Percentiles rank a stretch among this genome's conserved stretches.
phyloP scores from a whole-genome alignment of 2,113 vertebrate genomes.

The Corythoichthys intestinalis region DNA sequence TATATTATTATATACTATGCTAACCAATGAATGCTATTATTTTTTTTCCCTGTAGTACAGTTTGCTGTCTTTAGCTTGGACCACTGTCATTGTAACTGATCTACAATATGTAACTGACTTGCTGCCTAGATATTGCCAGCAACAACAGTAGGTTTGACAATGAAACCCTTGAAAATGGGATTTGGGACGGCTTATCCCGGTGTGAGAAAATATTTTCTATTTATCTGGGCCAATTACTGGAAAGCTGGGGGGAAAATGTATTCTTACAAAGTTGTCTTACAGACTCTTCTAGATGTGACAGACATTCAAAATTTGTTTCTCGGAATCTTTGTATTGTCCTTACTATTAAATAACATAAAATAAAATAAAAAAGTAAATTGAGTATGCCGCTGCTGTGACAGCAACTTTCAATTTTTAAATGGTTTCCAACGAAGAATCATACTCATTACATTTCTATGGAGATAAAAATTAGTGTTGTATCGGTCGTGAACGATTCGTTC shows the following conservation, averaged over 20 bases:
- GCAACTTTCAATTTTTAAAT: no score
- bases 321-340: neutral
- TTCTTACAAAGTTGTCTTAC: neutral
- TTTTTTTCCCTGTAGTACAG: no score
- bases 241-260: neutral
- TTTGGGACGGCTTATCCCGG: neutral
- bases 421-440: no score
- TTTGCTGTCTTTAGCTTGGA: neutral
- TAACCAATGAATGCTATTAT: no score
- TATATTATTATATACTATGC: no score
- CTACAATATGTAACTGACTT: neutral
- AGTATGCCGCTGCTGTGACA: no score
- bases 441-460: no score
- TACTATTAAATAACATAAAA: no score
- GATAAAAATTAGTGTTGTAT: no score
- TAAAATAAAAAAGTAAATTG: no score
- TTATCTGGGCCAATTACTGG: neutral
- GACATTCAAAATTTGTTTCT: neutral
- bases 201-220: neutral
- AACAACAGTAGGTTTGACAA: neutral
- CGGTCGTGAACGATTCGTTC: no score
- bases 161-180: neutral
- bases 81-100: neutral
- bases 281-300: neutral
- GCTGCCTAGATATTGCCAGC: neutral